Evolutionary conservation across 2,797 vertebrate genomes (phyloP).

Genomic region (Phoebastria nigripes): DNA sequence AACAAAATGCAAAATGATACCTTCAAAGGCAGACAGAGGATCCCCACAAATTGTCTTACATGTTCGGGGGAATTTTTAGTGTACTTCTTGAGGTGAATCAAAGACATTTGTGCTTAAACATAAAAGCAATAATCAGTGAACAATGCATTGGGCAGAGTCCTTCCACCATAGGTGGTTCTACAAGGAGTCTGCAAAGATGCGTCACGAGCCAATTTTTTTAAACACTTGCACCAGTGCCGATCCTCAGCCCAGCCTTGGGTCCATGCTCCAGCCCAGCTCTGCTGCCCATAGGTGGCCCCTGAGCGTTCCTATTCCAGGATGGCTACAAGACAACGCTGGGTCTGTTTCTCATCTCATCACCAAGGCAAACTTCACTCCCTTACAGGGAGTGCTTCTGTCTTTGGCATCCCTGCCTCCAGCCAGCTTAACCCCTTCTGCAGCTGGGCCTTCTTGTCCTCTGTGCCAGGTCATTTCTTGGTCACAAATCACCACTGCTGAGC

Average conservation of each 20-base stretch:
- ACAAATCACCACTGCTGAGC: not conserved
- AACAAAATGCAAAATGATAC: not conserved
- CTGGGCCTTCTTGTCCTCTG: not conserved
- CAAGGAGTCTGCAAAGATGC: not conserved
- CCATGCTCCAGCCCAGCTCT: not conserved
- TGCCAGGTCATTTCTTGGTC: not conserved
- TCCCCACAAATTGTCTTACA: not conserved
- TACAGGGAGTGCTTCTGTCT: not conserved
- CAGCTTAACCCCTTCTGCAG: not conserved
- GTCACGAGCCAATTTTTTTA: not conserved
- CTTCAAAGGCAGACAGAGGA: not conserved
- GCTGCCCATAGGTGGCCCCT: not conserved
- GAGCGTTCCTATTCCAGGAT: not conserved
- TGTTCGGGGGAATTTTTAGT: not conserved
- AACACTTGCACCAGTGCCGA: not conserved
- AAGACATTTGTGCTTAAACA: not conserved
- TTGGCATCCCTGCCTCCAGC: not conserved
- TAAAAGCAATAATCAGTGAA: not conserved
- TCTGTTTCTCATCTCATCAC: not conserved
- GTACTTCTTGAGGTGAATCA: not conserved
- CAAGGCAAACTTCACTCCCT: not conserved
- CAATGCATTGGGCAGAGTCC: not conserved
- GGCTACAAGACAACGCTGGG: fast-evolving
- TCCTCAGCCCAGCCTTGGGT: not conserved
- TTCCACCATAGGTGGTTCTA: not conserved